Conservation (phyloP, 2,888 invertebrate genomes). For the Drosophila emarginata region DNA sequence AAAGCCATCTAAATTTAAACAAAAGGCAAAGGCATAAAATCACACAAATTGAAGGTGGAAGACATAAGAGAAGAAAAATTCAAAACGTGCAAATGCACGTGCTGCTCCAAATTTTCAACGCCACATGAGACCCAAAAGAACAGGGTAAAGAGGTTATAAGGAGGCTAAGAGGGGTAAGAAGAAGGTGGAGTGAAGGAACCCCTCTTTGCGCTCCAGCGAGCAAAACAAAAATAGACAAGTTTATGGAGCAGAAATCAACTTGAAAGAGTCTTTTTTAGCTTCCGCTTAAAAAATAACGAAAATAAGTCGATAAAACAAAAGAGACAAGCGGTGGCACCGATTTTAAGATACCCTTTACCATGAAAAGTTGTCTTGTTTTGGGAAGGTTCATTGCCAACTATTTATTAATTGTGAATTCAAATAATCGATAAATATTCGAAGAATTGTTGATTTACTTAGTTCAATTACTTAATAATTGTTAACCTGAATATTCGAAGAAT, state of each 20-base stretch:
- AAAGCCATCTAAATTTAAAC: constrained; percentile 73
- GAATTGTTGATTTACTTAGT: no score
- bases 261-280: constrained; percentile 72
- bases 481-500: no score
- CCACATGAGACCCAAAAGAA: constrained; percentile 28
- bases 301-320: constrained; percentile 52
- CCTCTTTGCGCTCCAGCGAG: constrained; percentile 58
- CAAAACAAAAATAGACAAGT: constrained; percentile 73
- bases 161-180: background rate
- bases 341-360: background rate
- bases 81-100: constrained; percentile 73
- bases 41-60: constrained; percentile 21
- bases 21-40: constrained; percentile 51
- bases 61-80: constrained; percentile 33
- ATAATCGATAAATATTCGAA: no score
- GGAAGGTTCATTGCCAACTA: no score
- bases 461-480: no score
- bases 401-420: no score
- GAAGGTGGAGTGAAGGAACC: background rate
- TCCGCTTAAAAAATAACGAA: constrained; percentile 58
- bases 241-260: constrained; percentile 76
- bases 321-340: constrained; percentile 15
- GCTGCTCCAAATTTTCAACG: constrained; percentile 66
- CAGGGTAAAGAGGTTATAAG: background rate
- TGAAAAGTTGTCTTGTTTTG: no score